Percentiles rank a stretch among this genome's conserved stretches.
Evolutionary conservation across 2,113 vertebrate genomes (phyloP).

Genomic region (Salvator merianae): DNA sequence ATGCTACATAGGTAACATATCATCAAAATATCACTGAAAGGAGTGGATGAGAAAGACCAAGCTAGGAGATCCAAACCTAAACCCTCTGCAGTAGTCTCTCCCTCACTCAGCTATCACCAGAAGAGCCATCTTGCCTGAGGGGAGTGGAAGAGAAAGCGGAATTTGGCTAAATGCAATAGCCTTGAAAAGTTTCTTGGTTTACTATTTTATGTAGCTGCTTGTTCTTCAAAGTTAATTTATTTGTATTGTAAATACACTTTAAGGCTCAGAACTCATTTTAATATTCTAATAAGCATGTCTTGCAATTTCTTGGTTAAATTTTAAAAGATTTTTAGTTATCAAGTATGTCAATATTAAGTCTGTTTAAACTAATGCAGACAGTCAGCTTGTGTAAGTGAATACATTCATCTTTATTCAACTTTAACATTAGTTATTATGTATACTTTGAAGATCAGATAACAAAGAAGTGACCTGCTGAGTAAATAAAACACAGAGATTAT

Average conservation of each 20-base stretch:
- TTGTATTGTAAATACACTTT: neutral
- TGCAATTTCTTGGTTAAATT: constrained; percentile 27
- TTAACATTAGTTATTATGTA: constrained; percentile 61
- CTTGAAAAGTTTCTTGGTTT: neutral
- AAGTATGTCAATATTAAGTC: too few relatives aligned
- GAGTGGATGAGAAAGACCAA: too few relatives aligned
- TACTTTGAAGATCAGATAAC: constrained; percentile 61
- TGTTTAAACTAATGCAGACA: too few relatives aligned
- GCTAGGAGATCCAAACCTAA: too few relatives aligned
- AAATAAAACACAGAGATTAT: constrained; percentile 32
- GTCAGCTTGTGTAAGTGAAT: too few relatives aligned
- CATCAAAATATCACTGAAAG: too few relatives aligned
- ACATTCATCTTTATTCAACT: constrained; percentile 68
- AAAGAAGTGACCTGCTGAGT: constrained; percentile 61
- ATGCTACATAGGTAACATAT: too few relatives aligned
- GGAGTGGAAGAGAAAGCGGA: too few relatives aligned
- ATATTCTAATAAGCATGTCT: neutral
- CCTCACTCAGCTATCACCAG: too few relatives aligned
- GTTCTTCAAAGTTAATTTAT: neutral
- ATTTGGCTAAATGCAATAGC: neutral
- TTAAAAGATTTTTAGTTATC: too few relatives aligned
- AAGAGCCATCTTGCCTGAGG: too few relatives aligned
- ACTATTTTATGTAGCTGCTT: neutral
- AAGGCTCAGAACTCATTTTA: neutral
- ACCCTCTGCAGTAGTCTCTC: too few relatives aligned